A percentile compares a stretch with the other conserved stretches of the same genome.
Evolutionary conservation across 2,797 vertebrate genomes (phyloP).

Genomic region (Eremophila alpestris): DNA sequence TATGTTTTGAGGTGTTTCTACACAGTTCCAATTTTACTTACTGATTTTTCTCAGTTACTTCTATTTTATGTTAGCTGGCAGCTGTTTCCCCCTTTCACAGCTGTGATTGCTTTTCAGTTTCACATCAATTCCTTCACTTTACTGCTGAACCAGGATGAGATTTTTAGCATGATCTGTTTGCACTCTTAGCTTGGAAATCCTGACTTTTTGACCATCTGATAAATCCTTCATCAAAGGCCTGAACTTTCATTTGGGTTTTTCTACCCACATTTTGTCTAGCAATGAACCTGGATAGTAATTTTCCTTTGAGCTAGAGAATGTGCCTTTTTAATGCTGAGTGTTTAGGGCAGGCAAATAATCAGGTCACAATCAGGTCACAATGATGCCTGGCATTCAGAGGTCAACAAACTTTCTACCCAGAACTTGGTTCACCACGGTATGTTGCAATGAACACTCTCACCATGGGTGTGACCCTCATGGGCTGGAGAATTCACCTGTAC

Average conservation of each 20-base stretch:
- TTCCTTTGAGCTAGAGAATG: background rate
- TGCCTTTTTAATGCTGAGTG: background rate
- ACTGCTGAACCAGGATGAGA: background rate
- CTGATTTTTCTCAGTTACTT: background rate
- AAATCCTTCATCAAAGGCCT: background rate
- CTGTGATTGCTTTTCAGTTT: background rate
- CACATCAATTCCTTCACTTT: background rate
- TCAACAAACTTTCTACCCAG: background rate
- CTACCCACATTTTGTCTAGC: background rate
- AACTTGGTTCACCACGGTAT: background rate
- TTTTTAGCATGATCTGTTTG: background rate
- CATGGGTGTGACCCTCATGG: background rate
- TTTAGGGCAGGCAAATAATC: background rate
- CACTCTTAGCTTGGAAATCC: background rate
- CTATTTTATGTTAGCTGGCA: background rate
- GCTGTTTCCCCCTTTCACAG: background rate
- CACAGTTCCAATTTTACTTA: background rate
- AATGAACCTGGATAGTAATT: background rate
- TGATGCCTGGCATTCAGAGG: background rate
- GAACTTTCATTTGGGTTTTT: background rate
- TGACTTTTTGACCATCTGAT: background rate
- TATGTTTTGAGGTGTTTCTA: background rate
- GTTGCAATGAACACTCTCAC: background rate
- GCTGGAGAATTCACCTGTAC: background rate
- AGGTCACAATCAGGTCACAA: background rate